phyloP scores from a whole-genome alignment of 2,113 vertebrate genomes.

The Vombatus ursinus region DNA sequence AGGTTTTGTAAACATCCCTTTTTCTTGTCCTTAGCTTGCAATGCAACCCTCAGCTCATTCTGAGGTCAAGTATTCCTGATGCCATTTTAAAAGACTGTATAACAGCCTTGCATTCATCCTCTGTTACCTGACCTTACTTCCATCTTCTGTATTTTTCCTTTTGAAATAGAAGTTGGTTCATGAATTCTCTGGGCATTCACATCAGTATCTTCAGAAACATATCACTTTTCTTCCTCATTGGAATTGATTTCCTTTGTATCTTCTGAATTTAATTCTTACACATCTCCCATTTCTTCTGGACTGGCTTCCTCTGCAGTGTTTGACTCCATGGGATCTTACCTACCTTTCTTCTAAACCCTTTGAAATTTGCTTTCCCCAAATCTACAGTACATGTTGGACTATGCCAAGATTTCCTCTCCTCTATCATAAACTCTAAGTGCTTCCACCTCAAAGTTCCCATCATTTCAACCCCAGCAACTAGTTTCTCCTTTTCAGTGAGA shows the following conservation, averaged over 20 bases:
- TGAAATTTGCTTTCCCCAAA: not conserved
- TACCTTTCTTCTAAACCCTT: not conserved
- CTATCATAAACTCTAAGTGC: not conserved
- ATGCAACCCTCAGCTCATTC: not conserved
- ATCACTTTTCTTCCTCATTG: not conserved
- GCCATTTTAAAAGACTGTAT: not conserved
- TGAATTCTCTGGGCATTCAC: not conserved
- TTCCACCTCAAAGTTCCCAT: not conserved
- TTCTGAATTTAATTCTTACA: not conserved
- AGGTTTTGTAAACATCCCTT: not conserved
- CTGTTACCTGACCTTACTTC: not conserved
- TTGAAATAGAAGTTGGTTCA: not conserved
- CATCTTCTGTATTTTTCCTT: not conserved
- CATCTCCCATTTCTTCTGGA: not conserved
- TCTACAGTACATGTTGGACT: not conserved
- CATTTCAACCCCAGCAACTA: not conserved
- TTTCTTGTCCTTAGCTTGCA: not conserved
- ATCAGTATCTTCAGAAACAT: not conserved
- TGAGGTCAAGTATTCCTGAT: not conserved
- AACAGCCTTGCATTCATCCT: not conserved
- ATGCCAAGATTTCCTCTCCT: not conserved
- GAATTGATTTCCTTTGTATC: not conserved
- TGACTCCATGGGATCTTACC: not conserved
- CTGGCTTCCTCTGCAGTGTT: not conserved
- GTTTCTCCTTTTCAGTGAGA: not conserved